Percentiles rank a stretch among this genome's conserved stretches.
phyloP scores from a whole-genome alignment of 2,888 invertebrate species.

The Xestoiulus laeticollis region DNA sequence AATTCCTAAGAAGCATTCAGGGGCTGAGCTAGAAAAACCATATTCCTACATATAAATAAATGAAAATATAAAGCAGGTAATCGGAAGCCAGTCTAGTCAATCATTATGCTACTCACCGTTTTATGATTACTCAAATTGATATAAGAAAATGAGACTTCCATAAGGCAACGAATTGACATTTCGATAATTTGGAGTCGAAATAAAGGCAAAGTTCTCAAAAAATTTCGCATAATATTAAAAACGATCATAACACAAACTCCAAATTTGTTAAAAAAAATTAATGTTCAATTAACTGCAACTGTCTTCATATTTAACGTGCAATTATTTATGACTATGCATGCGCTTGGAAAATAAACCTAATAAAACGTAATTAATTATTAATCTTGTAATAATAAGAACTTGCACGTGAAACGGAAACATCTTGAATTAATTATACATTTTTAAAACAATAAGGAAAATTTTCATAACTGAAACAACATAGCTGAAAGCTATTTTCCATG shows the following conservation, averaged over 20 bases:
- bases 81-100: not conserved
- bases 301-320: too few relatives aligned
- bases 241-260: not conserved
- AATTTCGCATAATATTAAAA: not conserved
- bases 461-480: too few relatives aligned
- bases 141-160: not conserved
- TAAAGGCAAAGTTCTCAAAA: not conserved
- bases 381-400: too few relatives aligned
- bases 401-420: too few relatives aligned
- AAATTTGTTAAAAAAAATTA: too few relatives aligned
- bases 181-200: not conserved
- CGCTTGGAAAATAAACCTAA: not conserved
- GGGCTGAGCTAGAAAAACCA: not conserved
- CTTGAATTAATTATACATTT: too few relatives aligned
- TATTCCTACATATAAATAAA: slow-evolving; percentile 9
- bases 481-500: too few relatives aligned
- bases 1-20: not conserved
- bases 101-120: not conserved
- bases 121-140: not conserved
- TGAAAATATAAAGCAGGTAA: not conserved
- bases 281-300: too few relatives aligned
- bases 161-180: not conserved
- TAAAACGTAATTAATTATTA: not conserved
- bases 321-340: too few relatives aligned
- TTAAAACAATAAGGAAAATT: too few relatives aligned